Percentiles rank a stretch among this genome's conserved stretches.
phyloP scores from a whole-genome alignment of 2,888 invertebrate genomes.

The Syritta pipiens region DNA sequence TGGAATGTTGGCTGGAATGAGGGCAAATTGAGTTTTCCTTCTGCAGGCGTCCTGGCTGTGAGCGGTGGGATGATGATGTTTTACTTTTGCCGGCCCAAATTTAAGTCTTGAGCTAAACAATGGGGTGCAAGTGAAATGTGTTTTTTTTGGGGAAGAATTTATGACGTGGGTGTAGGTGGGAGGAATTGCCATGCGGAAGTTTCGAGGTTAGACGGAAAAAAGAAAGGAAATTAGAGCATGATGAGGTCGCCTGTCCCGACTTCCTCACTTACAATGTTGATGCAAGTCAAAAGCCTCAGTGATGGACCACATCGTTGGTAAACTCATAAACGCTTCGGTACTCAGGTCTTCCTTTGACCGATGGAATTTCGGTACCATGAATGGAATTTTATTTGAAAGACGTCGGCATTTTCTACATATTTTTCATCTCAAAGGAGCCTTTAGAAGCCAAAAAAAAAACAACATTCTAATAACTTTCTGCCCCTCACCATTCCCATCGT shows the following conservation, averaged over 20 bases:
- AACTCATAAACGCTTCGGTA: no score
- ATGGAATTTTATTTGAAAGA: not conserved
- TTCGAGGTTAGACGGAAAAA: not conserved
- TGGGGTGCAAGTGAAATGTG: slow-evolving; percentile 26
- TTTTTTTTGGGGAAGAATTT: not conserved
- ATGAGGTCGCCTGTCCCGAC: not conserved
- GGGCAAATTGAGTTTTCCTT: slow-evolving; percentile 52
- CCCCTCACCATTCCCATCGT: no score
- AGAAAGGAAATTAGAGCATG: not conserved
- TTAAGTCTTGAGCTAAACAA: slow-evolving; percentile 22
- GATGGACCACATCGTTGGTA: no score
- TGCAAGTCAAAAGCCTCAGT: no score
- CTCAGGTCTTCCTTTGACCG: no score
- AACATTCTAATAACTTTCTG: no score
- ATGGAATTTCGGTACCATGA: no score
- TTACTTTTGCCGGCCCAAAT: slow-evolving; percentile 36
- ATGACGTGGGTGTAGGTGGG: not conserved
- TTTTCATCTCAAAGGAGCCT: no score
- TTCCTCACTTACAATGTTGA: no score
- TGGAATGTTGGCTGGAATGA: slow-evolving; percentile 7
- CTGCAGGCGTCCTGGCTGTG: not conserved
- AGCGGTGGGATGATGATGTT: slow-evolving; percentile 28
- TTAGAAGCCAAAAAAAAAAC: no score
- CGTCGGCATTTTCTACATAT: not conserved
- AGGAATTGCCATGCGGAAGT: slow-evolving; percentile 15